Evolutionary conservation across 2,888 invertebrate genomes (phyloP).

Genomic region (Cephonodes hylas): DNA sequence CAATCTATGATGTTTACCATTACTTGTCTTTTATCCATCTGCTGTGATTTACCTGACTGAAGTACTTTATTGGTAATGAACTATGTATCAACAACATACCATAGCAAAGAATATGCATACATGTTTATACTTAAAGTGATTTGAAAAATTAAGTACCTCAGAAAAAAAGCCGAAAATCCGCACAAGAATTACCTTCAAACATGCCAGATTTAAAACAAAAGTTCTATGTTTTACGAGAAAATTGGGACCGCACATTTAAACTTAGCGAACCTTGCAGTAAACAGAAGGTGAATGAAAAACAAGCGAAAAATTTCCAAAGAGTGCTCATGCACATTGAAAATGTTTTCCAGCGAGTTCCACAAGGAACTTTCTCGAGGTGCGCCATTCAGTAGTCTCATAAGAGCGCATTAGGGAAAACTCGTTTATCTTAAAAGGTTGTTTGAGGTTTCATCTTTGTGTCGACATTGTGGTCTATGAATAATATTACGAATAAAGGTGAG

Average conservation of each 20-base stretch:
- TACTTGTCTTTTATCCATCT: no score
- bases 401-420: not conserved
- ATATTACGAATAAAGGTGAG: no score
- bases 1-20: no score
- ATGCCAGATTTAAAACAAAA: not conserved
- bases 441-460: not conserved
- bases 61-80: no score
- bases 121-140: no score
- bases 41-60: no score
- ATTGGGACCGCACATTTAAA: not conserved
- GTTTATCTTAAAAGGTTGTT: not conserved
- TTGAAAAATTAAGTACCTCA: no score
- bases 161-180: no score
- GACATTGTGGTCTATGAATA: not conserved
- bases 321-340: not conserved
- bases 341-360: not conserved
- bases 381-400: not conserved
- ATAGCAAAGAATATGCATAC: no score
- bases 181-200: not conserved
- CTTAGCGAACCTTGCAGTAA: not conserved
- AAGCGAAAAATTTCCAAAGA: not conserved
- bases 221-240: not conserved
- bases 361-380: not conserved
- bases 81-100: no score
- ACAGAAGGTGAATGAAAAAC: not conserved